Evolutionary conservation across 2,797 vertebrate species (phyloP).

Genomic region (Melanogrammus aeglefinus): DNA sequence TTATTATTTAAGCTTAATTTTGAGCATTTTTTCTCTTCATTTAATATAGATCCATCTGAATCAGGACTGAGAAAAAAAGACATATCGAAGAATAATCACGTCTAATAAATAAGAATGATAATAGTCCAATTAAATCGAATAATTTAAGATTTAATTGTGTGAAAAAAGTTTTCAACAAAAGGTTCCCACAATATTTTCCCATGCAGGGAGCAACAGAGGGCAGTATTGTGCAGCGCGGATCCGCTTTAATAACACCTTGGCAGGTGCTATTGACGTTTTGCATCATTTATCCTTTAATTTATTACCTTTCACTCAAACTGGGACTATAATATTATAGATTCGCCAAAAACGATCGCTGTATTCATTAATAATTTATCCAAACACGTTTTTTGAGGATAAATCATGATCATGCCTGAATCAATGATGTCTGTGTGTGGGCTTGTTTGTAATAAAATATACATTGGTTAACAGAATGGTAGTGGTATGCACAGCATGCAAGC

Average conservation of each 20-base stretch:
- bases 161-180: not conserved
- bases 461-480: not conserved
- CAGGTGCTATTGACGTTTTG: slow-evolving; percentile 40
- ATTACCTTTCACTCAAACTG: not conserved
- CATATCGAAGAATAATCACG: not conserved
- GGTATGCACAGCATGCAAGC: not conserved
- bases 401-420: not conserved
- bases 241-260: slow-evolving; percentile 41
- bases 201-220: slow-evolving; percentile 67
- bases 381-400: not conserved
- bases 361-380: not conserved
- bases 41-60: not conserved
- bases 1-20: not conserved
- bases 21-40: not conserved
- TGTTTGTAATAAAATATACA: not conserved
- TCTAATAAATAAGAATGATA: not conserved
- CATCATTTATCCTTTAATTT: not conserved
- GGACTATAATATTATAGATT: not conserved
- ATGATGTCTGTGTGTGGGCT: not conserved
- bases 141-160: not conserved
- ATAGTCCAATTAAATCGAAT: not conserved
- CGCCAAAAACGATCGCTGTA: not conserved
- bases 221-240: slow-evolving; percentile 66
- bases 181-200: not conserved
- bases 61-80: not conserved